These are phyloP conservation scores for Plemyria rubiginata DNA, from an alignment of 2,888 invertebrate species.

Conservation along the genomic window DNA sequence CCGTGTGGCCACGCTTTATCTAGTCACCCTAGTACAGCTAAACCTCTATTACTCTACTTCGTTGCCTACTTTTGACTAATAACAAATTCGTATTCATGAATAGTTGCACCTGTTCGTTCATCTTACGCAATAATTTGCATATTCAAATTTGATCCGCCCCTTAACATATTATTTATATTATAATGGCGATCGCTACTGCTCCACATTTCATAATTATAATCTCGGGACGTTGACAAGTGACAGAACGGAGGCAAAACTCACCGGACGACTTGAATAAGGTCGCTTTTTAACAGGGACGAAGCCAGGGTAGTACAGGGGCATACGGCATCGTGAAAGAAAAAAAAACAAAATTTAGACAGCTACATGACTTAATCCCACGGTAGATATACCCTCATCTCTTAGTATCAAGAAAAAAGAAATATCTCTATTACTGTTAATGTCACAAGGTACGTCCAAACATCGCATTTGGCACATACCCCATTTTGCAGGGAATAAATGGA, in stretches of 20 bases:
- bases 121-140: slow-evolving; percentile 29
- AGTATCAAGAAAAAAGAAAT: no score
- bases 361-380: no score
- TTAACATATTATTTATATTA: slow-evolving; percentile 30
- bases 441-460: no score
- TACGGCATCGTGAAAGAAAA: not conserved
- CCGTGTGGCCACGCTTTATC: not conserved
- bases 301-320: not conserved
- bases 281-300: slow-evolving; percentile 25
- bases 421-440: no score
- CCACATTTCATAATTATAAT: slow-evolving; percentile 50
- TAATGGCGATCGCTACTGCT: slow-evolving; percentile 33
- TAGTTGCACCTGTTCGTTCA: slow-evolving; percentile 22
- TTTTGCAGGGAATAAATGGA: no score
- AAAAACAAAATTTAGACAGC: no score
- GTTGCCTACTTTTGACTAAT: not conserved
- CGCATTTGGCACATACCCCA: no score
- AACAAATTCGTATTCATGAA: slow-evolving; percentile 1
- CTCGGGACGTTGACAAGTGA: slow-evolving; percentile 39
- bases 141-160: slow-evolving; percentile 22
- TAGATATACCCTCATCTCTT: no score
- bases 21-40: no score
- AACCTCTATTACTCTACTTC: no score
- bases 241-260: slow-evolving; percentile 36
- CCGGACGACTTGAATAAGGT: slow-evolving; percentile 31